Conservation (phyloP, 2,113 vertebrate species). For the Rhinopomastus cyanomelas region DNA sequence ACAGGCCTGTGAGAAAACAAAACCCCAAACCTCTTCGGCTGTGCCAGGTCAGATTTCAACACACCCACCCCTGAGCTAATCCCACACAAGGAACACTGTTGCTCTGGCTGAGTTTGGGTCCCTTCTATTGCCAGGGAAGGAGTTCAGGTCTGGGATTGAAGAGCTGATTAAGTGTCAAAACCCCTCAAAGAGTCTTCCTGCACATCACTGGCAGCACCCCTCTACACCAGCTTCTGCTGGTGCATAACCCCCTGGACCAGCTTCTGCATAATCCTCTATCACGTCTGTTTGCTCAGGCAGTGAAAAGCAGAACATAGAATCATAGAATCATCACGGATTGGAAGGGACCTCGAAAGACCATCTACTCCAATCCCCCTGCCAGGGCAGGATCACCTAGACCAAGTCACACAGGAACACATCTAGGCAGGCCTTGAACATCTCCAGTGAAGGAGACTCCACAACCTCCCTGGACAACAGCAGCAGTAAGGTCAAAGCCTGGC, state of each 20-base stretch:
- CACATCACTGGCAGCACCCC: background rate
- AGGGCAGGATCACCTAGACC: no score
- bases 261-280: background rate
- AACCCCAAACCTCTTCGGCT: background rate
- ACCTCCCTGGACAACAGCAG: no score
- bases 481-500: background rate
- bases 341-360: no score
- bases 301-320: background rate
- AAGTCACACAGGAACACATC: no score
- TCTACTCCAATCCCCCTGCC: no score
- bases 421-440: no score
- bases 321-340: no score
- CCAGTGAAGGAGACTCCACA: no score
- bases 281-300: background rate
- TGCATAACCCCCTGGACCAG: no score
- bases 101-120: background rate
- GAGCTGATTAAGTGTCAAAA: background rate
- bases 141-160: background rate
- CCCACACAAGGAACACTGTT: background rate
- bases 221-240: background rate
- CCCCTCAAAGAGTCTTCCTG: background rate
- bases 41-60: background rate
- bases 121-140: background rate
- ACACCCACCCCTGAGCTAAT: background rate
- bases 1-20: background rate